Conservation (phyloP, 2,888 invertebrate species). For the Belgica antarctica region DNA sequence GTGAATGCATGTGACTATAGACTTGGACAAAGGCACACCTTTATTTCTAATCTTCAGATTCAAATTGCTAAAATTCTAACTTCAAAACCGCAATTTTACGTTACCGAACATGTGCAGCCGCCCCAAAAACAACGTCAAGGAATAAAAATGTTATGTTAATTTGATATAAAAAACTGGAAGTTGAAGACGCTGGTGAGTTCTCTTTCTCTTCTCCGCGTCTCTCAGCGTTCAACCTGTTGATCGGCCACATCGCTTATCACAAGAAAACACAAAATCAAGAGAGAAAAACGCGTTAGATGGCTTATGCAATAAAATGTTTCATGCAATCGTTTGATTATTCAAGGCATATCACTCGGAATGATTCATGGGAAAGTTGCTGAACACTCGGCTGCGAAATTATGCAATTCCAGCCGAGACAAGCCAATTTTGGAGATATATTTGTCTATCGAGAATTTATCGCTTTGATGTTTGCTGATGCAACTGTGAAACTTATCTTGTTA, state of each 20-base stretch:
- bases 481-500: constrained; percentile 22
- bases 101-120: too few species aligned
- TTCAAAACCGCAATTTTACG: too few species aligned
- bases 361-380: not conserved
- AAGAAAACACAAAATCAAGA: too few species aligned
- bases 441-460: not conserved
- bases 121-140: not conserved
- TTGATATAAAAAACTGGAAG: not conserved
- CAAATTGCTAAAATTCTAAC: too few species aligned
- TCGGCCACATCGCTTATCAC: constrained; percentile 3
- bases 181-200: not conserved
- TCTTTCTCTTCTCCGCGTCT: not conserved
- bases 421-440: constrained; percentile 9
- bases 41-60: too few species aligned
- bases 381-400: not conserved
- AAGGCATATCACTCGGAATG: not conserved
- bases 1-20: too few species aligned
- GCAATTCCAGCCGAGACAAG: not conserved
- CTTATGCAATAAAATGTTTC: constrained; percentile 6
- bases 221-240: constrained; percentile 9
- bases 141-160: constrained; percentile 20
- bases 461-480: not conserved
- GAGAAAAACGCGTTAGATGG: constrained; percentile 2
- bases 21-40: too few species aligned
- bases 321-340: constrained; percentile 14